A percentile compares a stretch with the other conserved stretches of the same genome.
Evolutionary conservation across 2,888 invertebrate genomes (phyloP).

Genomic region (Parapristionchus giblindavisi): DNA sequence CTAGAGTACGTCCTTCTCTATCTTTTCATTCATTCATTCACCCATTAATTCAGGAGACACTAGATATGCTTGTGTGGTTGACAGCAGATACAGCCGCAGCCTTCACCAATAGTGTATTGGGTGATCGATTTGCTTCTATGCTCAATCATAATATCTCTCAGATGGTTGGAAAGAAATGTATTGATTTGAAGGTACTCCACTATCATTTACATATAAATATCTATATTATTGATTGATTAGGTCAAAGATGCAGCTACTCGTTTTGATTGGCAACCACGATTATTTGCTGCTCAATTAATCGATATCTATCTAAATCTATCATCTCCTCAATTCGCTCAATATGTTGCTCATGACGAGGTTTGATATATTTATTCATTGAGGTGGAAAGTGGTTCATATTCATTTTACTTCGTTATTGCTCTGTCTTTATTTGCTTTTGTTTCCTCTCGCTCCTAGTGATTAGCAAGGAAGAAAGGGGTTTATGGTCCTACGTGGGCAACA

Average conservation of each 20-base stretch:
- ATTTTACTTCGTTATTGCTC: too few relatives aligned
- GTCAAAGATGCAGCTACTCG: slow-evolving; percentile 82
- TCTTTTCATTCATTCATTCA: not conserved
- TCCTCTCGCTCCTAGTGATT: not conserved
- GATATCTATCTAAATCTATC: slow-evolving; percentile 96
- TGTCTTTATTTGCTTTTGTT: not conserved
- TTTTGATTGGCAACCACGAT: slow-evolving; percentile 96
- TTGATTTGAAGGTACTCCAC: slow-evolving; percentile 56
- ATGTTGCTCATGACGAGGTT: slow-evolving; percentile 94
- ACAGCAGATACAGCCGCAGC: slow-evolving; percentile 90
- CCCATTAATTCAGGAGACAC: slow-evolving; percentile 79
- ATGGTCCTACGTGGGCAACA: too few relatives aligned
- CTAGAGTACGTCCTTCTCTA: slow-evolving; percentile 69
- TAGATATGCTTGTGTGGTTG: slow-evolving; percentile 96
- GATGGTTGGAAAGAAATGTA: slow-evolving; percentile 76
- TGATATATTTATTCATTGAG: not conserved
- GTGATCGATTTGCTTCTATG: slow-evolving; percentile 94
- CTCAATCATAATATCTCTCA: slow-evolving; percentile 96
- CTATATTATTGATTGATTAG: slow-evolving; percentile 22
- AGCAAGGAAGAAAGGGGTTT: too few relatives aligned
- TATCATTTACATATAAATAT: not conserved
- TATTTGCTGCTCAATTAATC: slow-evolving; percentile 87
- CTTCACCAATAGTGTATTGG: slow-evolving; percentile 86
- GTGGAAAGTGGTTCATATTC: not conserved
- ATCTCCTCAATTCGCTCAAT: slow-evolving; percentile 75